Evolutionary conservation across 2,888 invertebrate species (phyloP), one percentile per base, ranked within the genome.

Genomic region (Xanthorhoe designata): DNA sequence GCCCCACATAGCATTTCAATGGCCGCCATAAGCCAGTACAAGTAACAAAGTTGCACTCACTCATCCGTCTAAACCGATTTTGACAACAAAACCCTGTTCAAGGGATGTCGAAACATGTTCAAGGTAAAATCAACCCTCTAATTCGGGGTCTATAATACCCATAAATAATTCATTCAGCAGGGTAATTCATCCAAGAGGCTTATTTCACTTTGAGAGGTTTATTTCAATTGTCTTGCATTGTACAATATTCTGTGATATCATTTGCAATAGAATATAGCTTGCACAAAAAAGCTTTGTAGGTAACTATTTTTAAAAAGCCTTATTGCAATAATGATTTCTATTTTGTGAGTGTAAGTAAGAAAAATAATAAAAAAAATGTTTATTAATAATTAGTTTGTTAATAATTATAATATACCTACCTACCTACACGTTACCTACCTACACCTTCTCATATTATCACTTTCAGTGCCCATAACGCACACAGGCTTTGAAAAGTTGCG

Each of bases 81-180:
- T 55, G 63, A 63, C 52, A 63, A 52, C 52, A 62, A 50, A 45
- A 55, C 55, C 24, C 35, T 49, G 53, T 38, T 45, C 24, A 49
- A 62, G 77, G 76, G 70, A 75, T 77, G 79, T 79, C 76, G 77
- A 72, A 76, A 75, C 70, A 67, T 62, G 67, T 67, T 65, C 66
- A 67, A 52, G 19, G 51, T 70, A 70, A 66, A 68, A 57, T 51
- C 57, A 85, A 86, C 88, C 88, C 88, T 82, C 84, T 86, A 87
- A 87, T 88, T 83, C 67, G 35, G 60, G 81, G 80, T 78, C 78
- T 79, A 81, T 85, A 82, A 84, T 82, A 81, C 79, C 71, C 75
- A 90, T 91, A 83, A 85, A 91, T 91, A 85, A 92, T 92, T 89
- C 89, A 91, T 88, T 63, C 74, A 72, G 67, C 76, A 81, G 85